Conservation (phyloP, 2,888 invertebrate species). For the Drosophila peninsularis region DNA sequence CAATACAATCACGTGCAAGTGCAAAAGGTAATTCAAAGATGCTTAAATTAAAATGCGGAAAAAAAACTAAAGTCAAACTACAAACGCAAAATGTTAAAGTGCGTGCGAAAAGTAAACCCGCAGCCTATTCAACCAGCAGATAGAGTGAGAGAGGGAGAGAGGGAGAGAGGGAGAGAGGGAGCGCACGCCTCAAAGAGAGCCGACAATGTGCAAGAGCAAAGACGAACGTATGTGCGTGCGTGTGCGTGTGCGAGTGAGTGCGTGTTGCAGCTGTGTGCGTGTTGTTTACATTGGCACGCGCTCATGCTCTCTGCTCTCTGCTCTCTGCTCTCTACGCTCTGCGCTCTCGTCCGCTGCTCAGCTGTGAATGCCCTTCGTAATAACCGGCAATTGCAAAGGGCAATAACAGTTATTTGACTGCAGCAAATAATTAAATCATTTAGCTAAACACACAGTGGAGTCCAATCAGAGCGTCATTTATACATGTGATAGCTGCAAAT, state of each 20-base stretch:
- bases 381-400: conserved; percentile 39
- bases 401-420: conserved; percentile 39
- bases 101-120: conserved; percentile 35
- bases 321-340: conserved; percentile 1
- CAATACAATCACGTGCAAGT: conserved; percentile 20
- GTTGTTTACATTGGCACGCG: conserved; percentile 51
- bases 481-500: not conserved
- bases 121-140: conserved; percentile 3
- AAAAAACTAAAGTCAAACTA: not conserved
- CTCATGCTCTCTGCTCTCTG: conserved; percentile 8
- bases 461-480: conserved; percentile 24
- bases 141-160: not conserved
- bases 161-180: not conserved
- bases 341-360: conserved; percentile 14
- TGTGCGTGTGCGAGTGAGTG: not conserved
- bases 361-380: conserved; percentile 27
- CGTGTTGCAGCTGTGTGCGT: conserved; percentile 8
- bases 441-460: conserved; percentile 26
- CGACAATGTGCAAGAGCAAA: conserved; percentile 11
- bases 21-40: conserved; percentile 43
- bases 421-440: conserved; percentile 42
- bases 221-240: not conserved
- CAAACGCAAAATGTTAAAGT: conserved; percentile 23
- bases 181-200: conserved; percentile 17
- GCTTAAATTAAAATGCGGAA: conserved; percentile 10